phyloP scores from a whole-genome alignment of 2,797 vertebrate genomes.

The Threskiornis aethiopicus region DNA sequence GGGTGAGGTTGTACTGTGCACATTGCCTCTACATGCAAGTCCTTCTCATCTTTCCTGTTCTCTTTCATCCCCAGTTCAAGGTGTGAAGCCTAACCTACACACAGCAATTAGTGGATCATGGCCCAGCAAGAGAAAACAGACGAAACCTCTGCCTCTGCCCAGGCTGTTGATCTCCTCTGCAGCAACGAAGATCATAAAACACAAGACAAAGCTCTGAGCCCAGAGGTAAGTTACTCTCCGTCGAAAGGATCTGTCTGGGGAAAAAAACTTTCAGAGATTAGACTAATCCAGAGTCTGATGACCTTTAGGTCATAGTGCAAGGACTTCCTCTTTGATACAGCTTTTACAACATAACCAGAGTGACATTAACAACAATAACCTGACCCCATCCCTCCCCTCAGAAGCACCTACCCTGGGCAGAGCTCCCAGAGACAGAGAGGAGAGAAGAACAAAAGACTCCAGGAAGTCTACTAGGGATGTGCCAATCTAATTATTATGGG shows the following conservation, averaged over 20 bases:
- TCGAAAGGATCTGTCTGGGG: constrained; percentile 22
- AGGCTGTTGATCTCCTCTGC: neutral
- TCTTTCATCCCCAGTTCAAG: neutral
- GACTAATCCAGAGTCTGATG: constrained; percentile 47
- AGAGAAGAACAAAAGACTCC: constrained; percentile 23
- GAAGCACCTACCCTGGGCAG: constrained; percentile 13
- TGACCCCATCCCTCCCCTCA: constrained; percentile 4
- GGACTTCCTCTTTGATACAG: constrained; percentile 54
- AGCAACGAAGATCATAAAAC: neutral
- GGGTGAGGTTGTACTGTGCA: neutral
- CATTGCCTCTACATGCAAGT: neutral
- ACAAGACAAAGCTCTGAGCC: constrained; percentile 6
- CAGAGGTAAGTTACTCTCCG: constrained; percentile 19
- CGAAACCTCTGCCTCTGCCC: neutral
- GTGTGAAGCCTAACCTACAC: neutral
- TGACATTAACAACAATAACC: constrained; percentile 50
- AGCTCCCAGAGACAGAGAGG: neutral
- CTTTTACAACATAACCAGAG: constrained; percentile 34
- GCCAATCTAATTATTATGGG: constrained; percentile 17
- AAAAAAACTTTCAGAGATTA: constrained; percentile 39
- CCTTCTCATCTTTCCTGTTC: neutral
- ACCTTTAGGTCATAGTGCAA: constrained; percentile 61
- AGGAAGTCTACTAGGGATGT: constrained; percentile 1
- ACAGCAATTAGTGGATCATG: neutral
- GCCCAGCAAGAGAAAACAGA: neutral